Evolutionary conservation across 1,140 invertebrate genomes (phyloP), one percentile per base, ranked within the genome.

Genomic region (Zaprionus tsacasi): DNA sequence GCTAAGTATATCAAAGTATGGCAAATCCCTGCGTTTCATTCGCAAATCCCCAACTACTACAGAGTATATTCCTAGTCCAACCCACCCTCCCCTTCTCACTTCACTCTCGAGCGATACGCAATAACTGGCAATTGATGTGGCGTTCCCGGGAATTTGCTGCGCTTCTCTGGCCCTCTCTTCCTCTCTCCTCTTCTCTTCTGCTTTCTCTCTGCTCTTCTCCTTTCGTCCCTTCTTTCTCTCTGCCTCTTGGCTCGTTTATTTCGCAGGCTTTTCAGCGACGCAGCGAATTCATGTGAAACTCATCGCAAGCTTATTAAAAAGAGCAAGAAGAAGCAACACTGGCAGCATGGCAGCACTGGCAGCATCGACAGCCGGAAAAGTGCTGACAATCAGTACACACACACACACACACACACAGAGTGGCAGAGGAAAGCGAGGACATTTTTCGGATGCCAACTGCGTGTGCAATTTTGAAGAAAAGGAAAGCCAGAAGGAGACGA

Each of bases 391-490:
- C 33, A 8, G 33, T 8, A 35, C 76, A 30, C 27, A 30, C 27
- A 30, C 27, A 30, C 27, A 30, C 27, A 30, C 27, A 30, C 27
- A 30, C 27, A 30, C 27, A 30, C 6, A 30, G 1, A 30, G 27
- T 30, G 27, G 27, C 27, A 30, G 27, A 17, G 61, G 36, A 65
- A 21, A 38, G 36, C 45, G 57, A 73, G 66, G 45, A 82, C 80
- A 82, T 82, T 67, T 43, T 66, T 45, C 52, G 64, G 38, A 79
- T 83, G 73, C 50, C 77, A 76, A 76, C 64, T 69, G 72, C 80
- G 75, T 79, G 82, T 82, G 80, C 82, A 83, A 83, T 83, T 83
- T 73, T 71, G 69, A 83, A 89, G 69, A 83, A 89, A 17, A 50
- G 21, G 45, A 50, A 50, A 50, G 45, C 3, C 7, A 10, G 45